Percentiles rank a stretch among this genome's conserved stretches.
phyloP scores from a whole-genome alignment of 30 jellyfish, hydroid and myxozoan species.

The Hydra vulgaris region DNA sequence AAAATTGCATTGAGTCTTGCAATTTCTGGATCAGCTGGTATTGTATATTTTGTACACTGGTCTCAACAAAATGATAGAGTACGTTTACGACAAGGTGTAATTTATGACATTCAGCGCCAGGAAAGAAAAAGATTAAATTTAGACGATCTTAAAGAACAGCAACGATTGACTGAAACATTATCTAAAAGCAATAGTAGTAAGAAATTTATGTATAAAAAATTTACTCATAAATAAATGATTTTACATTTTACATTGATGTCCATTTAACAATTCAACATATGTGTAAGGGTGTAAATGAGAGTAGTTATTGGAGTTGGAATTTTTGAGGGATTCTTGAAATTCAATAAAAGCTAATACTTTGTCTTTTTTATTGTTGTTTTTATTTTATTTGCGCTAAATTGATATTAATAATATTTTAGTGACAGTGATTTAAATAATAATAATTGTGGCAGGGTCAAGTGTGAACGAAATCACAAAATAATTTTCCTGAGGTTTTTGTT shows the following conservation, averaged over 20 bases:
- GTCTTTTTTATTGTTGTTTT: too few species aligned
- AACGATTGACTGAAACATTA: constrained; percentile 4
- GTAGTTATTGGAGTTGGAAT: too few species aligned
- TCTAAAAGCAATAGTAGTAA: neutral
- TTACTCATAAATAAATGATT: too few species aligned
- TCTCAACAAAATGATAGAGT: constrained; percentile 57
- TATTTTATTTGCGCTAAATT: too few species aligned
- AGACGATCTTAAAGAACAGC: constrained; percentile 44
- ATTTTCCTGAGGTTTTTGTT: neutral
- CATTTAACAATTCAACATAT: too few species aligned
- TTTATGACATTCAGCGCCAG: constrained; percentile 57
- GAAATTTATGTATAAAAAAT: neutral
- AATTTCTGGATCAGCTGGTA: constrained; percentile 36
- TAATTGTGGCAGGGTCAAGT: too few species aligned
- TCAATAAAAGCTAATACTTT: too few species aligned
- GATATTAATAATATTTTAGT: too few species aligned
- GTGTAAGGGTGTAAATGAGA: too few species aligned
- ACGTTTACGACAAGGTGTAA: constrained; percentile 70
- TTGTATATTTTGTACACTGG: constrained; percentile 43
- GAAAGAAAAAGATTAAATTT: constrained; percentile 42
- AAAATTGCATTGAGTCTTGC: constrained; percentile 39
- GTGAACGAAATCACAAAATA: neutral
- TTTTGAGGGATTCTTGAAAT: too few species aligned
- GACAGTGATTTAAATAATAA: too few species aligned
- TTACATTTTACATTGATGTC: too few species aligned